Evolutionary conservation across 2,888 invertebrate species (phyloP).

Genomic region (Drosophila peninsularis): DNA sequence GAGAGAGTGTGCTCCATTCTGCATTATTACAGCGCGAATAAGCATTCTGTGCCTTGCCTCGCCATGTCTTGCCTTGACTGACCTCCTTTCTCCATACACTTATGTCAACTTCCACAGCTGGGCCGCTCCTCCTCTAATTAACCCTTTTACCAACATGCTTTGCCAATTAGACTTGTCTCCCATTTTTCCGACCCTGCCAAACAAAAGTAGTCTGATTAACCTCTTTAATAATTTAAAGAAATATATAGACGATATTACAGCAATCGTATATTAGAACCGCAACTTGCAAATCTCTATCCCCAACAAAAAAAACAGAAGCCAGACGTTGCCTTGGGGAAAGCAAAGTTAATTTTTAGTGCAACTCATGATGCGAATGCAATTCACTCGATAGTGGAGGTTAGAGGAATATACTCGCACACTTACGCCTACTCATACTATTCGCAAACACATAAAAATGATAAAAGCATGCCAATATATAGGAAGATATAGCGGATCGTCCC

Average conservation of each 20-base stretch:
- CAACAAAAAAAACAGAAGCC: background rate
- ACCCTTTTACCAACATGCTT: slow-evolving; percentile 65
- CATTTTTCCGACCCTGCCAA: background rate
- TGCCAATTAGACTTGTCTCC: slow-evolving; percentile 15
- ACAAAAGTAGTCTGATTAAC: background rate
- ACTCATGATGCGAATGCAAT: slow-evolving; percentile 34
- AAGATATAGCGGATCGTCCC: slow-evolving; percentile 17
- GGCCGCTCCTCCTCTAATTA: slow-evolving; percentile 64
- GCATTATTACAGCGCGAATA: slow-evolving; percentile 59
- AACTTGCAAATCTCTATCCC: background rate
- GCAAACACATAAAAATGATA: slow-evolving; percentile 15
- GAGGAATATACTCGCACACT: slow-evolving; percentile 17
- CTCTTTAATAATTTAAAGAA: slow-evolving; percentile 2
- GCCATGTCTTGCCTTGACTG: slow-evolving; percentile 27
- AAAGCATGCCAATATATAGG: slow-evolving; percentile 23
- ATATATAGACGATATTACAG: background rate
- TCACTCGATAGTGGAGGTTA: slow-evolving; percentile 29
- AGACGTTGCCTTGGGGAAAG: background rate
- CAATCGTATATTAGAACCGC: slow-evolving; percentile 3
- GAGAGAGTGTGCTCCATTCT: slow-evolving; percentile 35
- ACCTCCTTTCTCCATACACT: slow-evolving; percentile 34
- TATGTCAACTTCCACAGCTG: slow-evolving; percentile 29
- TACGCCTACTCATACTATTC: slow-evolving; percentile 4
- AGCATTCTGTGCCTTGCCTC: slow-evolving; percentile 53
- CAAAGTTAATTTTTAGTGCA: background rate